These are phyloP conservation scores for Matsumurasca onukii DNA, from an alignment of 1,140 invertebrate species.

Conservation along the genomic window DNA sequence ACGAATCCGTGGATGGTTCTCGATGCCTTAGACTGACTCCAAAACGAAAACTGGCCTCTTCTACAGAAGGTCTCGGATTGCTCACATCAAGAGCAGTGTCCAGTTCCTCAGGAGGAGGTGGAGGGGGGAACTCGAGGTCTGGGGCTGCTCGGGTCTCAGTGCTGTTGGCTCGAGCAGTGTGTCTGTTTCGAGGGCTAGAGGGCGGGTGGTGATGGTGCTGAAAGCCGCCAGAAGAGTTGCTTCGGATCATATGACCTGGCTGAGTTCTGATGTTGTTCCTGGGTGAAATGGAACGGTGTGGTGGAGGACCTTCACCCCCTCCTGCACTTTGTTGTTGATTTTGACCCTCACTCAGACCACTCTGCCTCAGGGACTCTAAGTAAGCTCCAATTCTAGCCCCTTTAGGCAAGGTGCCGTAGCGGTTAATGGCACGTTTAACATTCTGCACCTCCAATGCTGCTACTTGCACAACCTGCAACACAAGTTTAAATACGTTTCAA, in stretches of 20 bases:
- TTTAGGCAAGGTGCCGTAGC: constrained; percentile 96
- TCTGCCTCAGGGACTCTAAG: constrained; percentile 85
- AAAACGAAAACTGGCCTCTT: constrained; percentile 68
- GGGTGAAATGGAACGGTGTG: constrained; percentile 52
- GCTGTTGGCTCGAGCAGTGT: constrained; percentile 39
- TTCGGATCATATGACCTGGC: constrained; percentile 75
- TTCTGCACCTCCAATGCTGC: constrained; percentile 95
- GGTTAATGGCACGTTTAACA: constrained; percentile 92
- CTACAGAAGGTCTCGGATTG: constrained; percentile 64
- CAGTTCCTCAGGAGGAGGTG: constrained; percentile 65
- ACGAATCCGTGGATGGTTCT: constrained; percentile 62
- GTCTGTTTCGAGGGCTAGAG: constrained; percentile 51
- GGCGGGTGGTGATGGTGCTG: constrained; percentile 59
- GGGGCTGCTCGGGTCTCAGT: constrained; percentile 54
- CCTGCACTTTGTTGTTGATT: no score
- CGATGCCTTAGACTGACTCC: constrained; percentile 68
- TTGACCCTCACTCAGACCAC: constrained; percentile 53
- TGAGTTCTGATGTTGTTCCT: constrained; percentile 62
- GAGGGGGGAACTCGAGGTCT: constrained; percentile 83
- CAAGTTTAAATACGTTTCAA: constrained; percentile 31
- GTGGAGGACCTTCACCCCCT: constrained; percentile 40
- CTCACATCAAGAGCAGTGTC: constrained; percentile 53
- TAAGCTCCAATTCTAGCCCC: constrained; percentile 94
- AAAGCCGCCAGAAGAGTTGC: constrained; percentile 76
- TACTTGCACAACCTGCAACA: constrained; percentile 65